These are phyloP conservation scores for Helostoma temminkii DNA, from an alignment of 2,797 vertebrate species.

Conservation along the genomic window DNA sequence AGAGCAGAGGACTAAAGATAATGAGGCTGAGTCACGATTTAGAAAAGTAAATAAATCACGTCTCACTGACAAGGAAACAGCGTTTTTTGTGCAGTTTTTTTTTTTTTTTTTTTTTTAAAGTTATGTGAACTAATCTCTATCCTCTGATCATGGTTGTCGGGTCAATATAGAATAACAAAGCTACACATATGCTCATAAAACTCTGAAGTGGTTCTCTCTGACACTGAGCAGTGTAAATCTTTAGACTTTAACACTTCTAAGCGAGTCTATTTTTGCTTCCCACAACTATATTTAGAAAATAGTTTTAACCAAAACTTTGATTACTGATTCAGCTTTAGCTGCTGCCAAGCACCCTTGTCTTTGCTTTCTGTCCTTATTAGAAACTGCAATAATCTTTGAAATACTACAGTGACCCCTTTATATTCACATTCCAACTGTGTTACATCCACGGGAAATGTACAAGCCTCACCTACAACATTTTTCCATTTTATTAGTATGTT, in stretches of 20 bases:
- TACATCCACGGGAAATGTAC: background rate
- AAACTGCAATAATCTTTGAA: conserved; percentile 13
- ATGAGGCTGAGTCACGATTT: conserved; percentile 55
- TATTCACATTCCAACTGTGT: background rate
- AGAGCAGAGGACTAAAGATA: conserved; percentile 44
- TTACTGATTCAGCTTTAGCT: conserved; percentile 38
- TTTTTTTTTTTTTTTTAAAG: background rate
- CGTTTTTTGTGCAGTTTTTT: too few relatives aligned
- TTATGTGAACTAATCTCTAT: background rate
- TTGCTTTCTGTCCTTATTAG: conserved; percentile 4
- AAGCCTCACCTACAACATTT: background rate
- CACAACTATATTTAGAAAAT: conserved; percentile 63
- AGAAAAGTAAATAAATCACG: conserved; percentile 56
- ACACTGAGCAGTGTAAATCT: conserved; percentile 34
- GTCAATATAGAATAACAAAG: conserved; percentile 2
- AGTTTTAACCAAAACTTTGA: conserved; percentile 47
- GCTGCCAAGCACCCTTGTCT: conserved; percentile 7
- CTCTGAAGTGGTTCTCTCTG: conserved; percentile 40
- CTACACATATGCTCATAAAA: conserved; percentile 17
- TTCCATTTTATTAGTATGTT: background rate
- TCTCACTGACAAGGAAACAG: conserved; percentile 36
- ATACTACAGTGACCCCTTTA: too few relatives aligned
- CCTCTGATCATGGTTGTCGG: background rate
- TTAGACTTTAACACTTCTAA: conserved; percentile 38
- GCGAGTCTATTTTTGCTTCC: conserved; percentile 60